Base-by-base conservation (phyloP, 1,140 invertebrate genomes). In the Diorhabda sublineata region DNA sequence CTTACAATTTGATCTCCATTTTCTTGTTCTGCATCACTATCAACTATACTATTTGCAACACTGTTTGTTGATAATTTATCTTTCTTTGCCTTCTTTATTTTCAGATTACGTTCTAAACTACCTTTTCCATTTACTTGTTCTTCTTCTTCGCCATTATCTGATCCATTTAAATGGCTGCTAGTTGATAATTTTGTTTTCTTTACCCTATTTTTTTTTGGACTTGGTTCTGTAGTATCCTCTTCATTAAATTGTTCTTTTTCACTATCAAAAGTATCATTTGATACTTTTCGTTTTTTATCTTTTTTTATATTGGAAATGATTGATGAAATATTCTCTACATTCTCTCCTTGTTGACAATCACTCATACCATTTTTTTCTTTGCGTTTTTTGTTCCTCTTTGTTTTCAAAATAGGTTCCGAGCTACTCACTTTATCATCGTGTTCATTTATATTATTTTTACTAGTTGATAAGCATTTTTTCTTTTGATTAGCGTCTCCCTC, bases 31-130 rank as follows among this genome's bases (percentile, higher is more conserved):
- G 44, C n/a, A 3, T 64, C 59, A 57, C 45, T 64, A 52, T 70
- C 42, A 69, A 11, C 61, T 70, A 69, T 44, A 45, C n/a, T 66
- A 58, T 69, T 62, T 72, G 67, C 26, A 5, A 3, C n/a, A 45
- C 45, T n/a, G 58, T 45, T 57, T 56, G 4, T 11, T 43, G 44
- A 8, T 5, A 4, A 43, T 66, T 52, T 52, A 52, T 4, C 6
- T 52, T 6, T 52, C n/a, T 52, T 52, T 26, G 1, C 26, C 26
- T 26, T 26, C 26, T 26, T 26, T 26, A 26, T 26, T 1, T 26
- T 26, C 26, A 26, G 26, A 26, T 26, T 26, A 26, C 26, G 26
- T 26, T 26, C 26, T 8, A 3, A 8, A 52, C 47, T 52, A 3
- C 6, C n/a, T n/a, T 52, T 52, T n/a, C n/a, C 47, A 8, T 8